These are phyloP conservation scores for Melanaphis sacchari DNA, from an alignment of 1,140 invertebrate genomes.

Conservation along the genomic window DNA sequence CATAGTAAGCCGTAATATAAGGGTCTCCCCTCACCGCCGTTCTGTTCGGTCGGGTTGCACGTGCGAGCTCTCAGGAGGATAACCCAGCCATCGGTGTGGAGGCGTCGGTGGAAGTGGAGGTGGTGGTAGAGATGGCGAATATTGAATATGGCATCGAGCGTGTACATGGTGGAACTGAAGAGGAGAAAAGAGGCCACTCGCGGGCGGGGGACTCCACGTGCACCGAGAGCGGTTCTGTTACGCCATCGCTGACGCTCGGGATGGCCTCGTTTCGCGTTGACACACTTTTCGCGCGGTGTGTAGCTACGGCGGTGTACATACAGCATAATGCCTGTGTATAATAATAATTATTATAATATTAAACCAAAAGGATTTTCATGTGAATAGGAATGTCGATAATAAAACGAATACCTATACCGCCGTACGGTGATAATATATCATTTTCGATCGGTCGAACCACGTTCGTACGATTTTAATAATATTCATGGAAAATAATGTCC, in stretches of 20 bases:
- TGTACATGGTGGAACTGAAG: not conserved
- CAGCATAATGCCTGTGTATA: not conserved
- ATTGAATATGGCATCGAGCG: not conserved
- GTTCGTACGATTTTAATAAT: not conserved
- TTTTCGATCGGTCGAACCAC: not conserved
- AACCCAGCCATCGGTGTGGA: not conserved
- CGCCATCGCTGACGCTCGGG: constrained; percentile 16
- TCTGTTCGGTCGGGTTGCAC: not conserved
- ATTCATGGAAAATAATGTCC: not conserved
- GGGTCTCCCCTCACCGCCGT: not conserved
- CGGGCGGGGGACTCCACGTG: constrained; percentile 6
- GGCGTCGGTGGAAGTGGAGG: not conserved
- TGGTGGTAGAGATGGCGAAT: no score
- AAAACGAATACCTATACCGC: not conserved
- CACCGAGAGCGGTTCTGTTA: constrained; percentile 16
- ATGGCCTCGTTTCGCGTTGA: constrained; percentile 38
- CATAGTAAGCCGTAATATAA: not conserved
- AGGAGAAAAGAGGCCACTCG: not conserved
- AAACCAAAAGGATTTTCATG: no score
- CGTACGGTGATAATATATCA: not conserved
- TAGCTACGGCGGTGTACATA: not conserved
- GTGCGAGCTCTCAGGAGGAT: not conserved
- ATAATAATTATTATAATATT: no score
- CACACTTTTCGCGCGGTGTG: not conserved
- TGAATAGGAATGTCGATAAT: no score